Base-by-base conservation (phyloP, 2,888 invertebrate species). In the Stenotaenia linearis region DNA sequence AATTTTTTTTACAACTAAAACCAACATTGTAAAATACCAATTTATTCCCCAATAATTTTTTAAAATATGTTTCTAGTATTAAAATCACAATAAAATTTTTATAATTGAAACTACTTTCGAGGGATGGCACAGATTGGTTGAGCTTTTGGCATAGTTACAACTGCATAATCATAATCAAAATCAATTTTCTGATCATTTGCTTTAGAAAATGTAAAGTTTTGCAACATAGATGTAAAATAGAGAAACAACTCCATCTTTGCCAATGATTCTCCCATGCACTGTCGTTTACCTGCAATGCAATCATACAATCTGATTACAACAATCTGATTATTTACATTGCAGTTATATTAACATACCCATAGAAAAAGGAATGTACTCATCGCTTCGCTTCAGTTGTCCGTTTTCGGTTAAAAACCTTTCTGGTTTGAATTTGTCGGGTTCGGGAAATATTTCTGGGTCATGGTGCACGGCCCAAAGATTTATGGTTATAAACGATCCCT, bases 191-290 rank as follows among this genome's bases (percentile, higher is more conserved):
- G 18, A 32, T 45, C n/a, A 5, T n/a, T n/a, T n/a, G 6, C 32
- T 21, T 75, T 75, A 9, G 7, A 5, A n/a, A 75, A 75, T 1
- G 75, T 75, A 75, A 75, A 75, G 21, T 37, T 3, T n/a, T 75
- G 75, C 1, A 75, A 32, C 30, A 75, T 6, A 6, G 10, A 21
- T 21, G 75, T 75, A 30, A 75, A 75, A 21, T 7, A 75, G 7
- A 75, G 35, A 30, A 75, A 75, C n/a, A 75, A 30, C 21, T 75
- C 75, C 75, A 75, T 75, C 15, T n/a, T 75, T 1, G 75, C 75
- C 18, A 75, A 75, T n/a, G 75, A 75, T 75, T 75, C 75, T 15
- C 75, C 75, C n/a, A 32, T 3, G 15, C 75, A 75, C n/a, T 75
- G 75, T 28, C 28, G 32, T n/a, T 75, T 75, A 7, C 75, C 75